phyloP scores from a whole-genome alignment of 1,140 invertebrate genomes.

The Orchestia grillus region DNA sequence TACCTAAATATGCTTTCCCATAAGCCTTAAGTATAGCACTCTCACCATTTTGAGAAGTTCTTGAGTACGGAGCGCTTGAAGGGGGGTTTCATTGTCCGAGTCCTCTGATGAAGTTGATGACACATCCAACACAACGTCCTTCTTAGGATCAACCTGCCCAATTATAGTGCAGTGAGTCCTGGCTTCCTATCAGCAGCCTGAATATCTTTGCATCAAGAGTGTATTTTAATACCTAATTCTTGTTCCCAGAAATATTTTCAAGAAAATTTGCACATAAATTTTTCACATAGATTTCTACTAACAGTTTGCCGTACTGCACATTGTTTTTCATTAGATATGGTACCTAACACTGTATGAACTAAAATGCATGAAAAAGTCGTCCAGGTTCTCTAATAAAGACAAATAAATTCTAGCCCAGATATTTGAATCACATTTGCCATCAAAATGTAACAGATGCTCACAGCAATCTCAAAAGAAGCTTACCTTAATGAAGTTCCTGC shows the following conservation, averaged over 20 bases:
- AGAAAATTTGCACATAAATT: too few species aligned
- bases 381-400: too few species aligned
- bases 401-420: too few species aligned
- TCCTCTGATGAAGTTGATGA: constrained; percentile 93
- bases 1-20: not conserved
- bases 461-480: constrained; percentile 73
- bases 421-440: not conserved
- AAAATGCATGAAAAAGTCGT: too few species aligned
- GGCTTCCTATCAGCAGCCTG: not conserved
- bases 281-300: too few species aligned
- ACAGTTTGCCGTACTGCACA: too few species aligned
- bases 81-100: constrained; percentile 85
- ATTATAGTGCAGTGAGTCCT: not conserved
- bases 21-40: not conserved
- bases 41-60: constrained; percentile 75
- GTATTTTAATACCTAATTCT: too few species aligned
- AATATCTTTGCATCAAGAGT: too few species aligned
- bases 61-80: constrained; percentile 83
- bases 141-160: constrained; percentile 68
- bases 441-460: constrained; percentile 73
- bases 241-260: too few species aligned
- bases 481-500: constrained; percentile 94
- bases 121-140: constrained; percentile 92
- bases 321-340: too few species aligned
- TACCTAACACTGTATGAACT: too few species aligned